phyloP scores from a whole-genome alignment of 2,888 invertebrate species.

The Agrochola lychnidis region DNA sequence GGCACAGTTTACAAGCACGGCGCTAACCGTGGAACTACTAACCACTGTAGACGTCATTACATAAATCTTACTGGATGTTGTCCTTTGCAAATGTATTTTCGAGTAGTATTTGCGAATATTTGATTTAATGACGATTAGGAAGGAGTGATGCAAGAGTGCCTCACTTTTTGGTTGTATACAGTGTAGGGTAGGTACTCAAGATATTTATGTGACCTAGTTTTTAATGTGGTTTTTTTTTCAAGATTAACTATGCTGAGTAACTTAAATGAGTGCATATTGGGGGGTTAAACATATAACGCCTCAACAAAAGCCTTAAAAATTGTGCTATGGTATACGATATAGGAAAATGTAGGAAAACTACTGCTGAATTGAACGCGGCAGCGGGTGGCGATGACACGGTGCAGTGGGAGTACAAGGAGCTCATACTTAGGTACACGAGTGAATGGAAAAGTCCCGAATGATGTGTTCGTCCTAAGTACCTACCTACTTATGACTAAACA shows the following conservation, averaged over 20 bases:
- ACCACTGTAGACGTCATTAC: neutral
- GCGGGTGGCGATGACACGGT: neutral
- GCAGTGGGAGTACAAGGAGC: neutral
- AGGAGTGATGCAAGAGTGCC: neutral
- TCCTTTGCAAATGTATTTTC: neutral
- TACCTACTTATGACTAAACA: constrained; percentile 20
- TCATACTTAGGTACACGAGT: neutral
- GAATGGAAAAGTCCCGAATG: constrained; percentile 48
- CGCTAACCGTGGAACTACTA: neutral
- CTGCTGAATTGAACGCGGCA: neutral
- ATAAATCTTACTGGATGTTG: neutral
- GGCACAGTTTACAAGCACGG: constrained; percentile 28
- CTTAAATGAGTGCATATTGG: neutral
- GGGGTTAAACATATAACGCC: neutral
- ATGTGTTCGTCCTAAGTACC: constrained; percentile 16
- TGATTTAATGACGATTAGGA: neutral
- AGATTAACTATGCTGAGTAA: neutral
- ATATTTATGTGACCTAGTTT: neutral
- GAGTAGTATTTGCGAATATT: neutral
- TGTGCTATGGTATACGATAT: too few species aligned
- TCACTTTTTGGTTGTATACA: too few species aligned
- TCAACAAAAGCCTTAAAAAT: too few species aligned
- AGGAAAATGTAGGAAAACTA: neutral
- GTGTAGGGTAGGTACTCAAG: neutral
- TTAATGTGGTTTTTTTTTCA: neutral